Evolutionary conservation across 2,797 vertebrate species (phyloP), one percentile per base, ranked within the genome.

Genomic region (Aeoliscus strigatus): DNA sequence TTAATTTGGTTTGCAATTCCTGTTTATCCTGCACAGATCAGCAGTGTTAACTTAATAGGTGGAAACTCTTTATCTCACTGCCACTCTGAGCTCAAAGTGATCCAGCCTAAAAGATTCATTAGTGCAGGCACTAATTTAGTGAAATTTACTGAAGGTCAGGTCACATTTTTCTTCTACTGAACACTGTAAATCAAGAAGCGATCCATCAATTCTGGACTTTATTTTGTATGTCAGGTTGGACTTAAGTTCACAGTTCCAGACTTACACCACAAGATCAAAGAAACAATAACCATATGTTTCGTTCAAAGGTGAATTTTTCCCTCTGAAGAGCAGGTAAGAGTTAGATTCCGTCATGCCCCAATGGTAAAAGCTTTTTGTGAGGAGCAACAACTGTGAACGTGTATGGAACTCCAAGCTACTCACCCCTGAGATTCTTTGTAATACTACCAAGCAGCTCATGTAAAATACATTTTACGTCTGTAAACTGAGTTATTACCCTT

Each of bases 11-110:
- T 88, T 82, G 77, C 63, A 52, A 89, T 81, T 85, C 75, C 79
- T 84, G 82, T 84, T 86, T 83, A 86, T 86, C 83, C 79, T 83
- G 81, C 75, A 60, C 55, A 79, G 80, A 85, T 86, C 84, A 85
- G 83, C 81, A 81, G 72, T 66, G 81, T 74, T 82, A 86, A 84
- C 74, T 58, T 70, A 85, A 85, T 84, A 63, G 74, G 60, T 79
- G 70, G 72, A 83, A 80, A 77, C 63, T 81, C 75, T 75, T 54
- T 50, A 77, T 73, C 69, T 72, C 63, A 44, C 48, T 51, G 55
- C 48, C 49, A 23, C 64, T 68, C 39, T 28, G 33, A 55, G 50
- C 29, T 31, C 0, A 7, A 66, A 61, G 63, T 60, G 66, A 70
- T 39, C 59, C 50, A 63, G 31, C 40, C 57, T 48, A 56, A 75